Percentiles rank a stretch among this genome's conserved stretches.
phyloP scores from a whole-genome alignment of 2,888 invertebrate species.

The Drosophila niveifrons region DNA sequence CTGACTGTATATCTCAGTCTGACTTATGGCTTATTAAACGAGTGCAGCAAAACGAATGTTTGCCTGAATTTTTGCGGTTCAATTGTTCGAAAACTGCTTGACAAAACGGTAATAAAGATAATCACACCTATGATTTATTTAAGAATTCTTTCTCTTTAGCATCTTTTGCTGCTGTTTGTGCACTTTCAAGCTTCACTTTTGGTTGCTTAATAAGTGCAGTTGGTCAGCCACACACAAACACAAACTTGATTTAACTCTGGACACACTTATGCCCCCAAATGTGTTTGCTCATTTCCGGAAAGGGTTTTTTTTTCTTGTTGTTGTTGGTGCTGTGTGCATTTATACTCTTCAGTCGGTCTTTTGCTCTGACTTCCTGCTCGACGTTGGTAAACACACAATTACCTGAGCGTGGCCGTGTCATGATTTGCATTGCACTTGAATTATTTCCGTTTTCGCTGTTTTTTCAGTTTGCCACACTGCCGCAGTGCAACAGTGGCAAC shows the following conservation, averaged over 20 bases:
- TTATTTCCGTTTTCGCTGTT: slow-evolving; percentile 74
- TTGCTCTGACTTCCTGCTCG: slow-evolving; percentile 52
- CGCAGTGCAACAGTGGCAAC: background rate
- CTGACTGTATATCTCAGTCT: slow-evolving; percentile 18
- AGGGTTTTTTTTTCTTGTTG: slow-evolving; percentile 17
- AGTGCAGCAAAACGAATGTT: background rate
- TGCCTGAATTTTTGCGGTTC: background rate
- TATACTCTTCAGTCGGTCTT: background rate
- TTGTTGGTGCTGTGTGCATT: background rate
- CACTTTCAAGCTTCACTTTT: slow-evolving; percentile 5
- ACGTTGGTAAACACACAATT: slow-evolving; percentile 74
- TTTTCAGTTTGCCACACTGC: slow-evolving; percentile 31
- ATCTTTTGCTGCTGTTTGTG: background rate
- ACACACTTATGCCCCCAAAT: slow-evolving; percentile 53
- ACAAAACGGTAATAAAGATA: background rate
- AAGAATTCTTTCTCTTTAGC: background rate
- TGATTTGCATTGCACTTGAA: slow-evolving; percentile 79
- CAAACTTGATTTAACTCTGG: slow-evolving; percentile 40
- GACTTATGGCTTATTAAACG: slow-evolving; percentile 18
- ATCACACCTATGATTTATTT: background rate
- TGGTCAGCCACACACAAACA: slow-evolving; percentile 28
- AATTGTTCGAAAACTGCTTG: background rate
- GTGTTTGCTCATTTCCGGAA: slow-evolving; percentile 70
- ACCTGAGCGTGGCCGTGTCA: slow-evolving; percentile 73
- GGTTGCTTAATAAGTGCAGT: slow-evolving; percentile 20